Percentiles rank a stretch among this genome's conserved stretches.
These are phyloP conservation scores for Melanogrammus aeglefinus DNA, from an alignment of 2,797 vertebrate genomes.

Conservation along the genomic window DNA sequence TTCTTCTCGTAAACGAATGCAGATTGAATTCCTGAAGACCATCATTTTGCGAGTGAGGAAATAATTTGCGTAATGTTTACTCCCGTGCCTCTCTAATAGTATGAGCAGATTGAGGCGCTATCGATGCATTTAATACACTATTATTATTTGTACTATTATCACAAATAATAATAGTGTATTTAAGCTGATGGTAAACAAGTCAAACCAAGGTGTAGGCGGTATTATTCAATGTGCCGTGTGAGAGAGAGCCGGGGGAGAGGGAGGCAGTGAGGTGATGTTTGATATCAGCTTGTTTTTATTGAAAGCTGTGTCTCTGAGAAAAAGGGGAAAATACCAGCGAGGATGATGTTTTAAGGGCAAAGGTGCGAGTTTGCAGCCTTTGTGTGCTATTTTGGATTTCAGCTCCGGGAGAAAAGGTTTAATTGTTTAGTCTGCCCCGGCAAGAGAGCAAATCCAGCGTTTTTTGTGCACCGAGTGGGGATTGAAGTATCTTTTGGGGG, in stretches of 20 bases:
- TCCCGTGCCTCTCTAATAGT: background rate
- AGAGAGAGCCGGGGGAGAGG: background rate
- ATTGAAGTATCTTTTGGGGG: background rate
- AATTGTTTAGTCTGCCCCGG: no score
- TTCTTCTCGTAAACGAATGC: conserved; percentile 64
- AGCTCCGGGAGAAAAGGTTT: no score
- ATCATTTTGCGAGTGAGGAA: background rate
- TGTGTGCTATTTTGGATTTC: no score
- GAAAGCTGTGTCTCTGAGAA: background rate
- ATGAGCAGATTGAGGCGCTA: background rate
- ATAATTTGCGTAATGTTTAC: no score
- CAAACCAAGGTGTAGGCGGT: background rate
- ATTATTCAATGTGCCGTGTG: background rate
- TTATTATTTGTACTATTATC: background rate
- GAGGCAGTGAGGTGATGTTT: background rate
- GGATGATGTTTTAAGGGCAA: background rate
- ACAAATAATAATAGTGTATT: no score
- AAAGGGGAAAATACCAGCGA: background rate
- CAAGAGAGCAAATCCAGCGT: background rate
- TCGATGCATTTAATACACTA: background rate
- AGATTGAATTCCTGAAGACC: conserved; percentile 5
- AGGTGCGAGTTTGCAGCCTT: background rate
- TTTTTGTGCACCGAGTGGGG: background rate
- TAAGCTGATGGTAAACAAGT: background rate
- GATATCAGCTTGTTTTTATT: background rate